Evolutionary conservation across 2,888 invertebrate species (phyloP), one percentile per base, ranked within the genome.

Genomic region (Diarsia dahlii): DNA sequence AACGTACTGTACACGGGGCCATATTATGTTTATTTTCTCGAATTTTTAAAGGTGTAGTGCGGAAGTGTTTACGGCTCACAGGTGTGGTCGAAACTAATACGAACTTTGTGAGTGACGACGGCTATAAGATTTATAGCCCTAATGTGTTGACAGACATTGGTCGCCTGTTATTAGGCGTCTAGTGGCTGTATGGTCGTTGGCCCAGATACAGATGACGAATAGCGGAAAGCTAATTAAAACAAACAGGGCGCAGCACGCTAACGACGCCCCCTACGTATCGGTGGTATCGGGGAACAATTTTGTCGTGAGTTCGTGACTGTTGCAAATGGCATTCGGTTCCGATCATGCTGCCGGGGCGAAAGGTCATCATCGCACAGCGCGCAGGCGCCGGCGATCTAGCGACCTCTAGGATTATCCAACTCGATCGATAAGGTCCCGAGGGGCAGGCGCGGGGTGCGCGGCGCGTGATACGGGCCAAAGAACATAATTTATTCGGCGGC

Each of bases 401-500:
- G 95, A 94, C 94, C 95, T 94, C 94, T 92, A 89, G 94, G 95
- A 95, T 96, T 95, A 96, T 95, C 95, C 94, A 89, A 90, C 86
- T 86, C 92, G 93, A 95, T 96, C 95, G 95, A 95, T 95, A 95
- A 94, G 92, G 91, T 89, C 89, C 91, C 84, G 86, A 84, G 88
- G 87, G 89, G 89, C 52, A 81, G 69, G 87, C 71, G 88, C 81
- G 88, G 87, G 87, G 85, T 84, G 90, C 85, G 90, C 86, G 90
- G 88, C 85, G 83, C 78, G 77, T 82, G 91, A 90, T 92, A 91
- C 89, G 91, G 89, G 88, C 93, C 92, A 91, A 92, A 93, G 94
- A 92, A 91, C 92, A 93, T 95, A 95, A 96, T 96, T 94, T 95
- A 96, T 96, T 95, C 95, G 96, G 96, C 96, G 96, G 96, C 96